phyloP scores from a whole-genome alignment of 2,888 invertebrate species.

The Noctua fimbriata region DNA sequence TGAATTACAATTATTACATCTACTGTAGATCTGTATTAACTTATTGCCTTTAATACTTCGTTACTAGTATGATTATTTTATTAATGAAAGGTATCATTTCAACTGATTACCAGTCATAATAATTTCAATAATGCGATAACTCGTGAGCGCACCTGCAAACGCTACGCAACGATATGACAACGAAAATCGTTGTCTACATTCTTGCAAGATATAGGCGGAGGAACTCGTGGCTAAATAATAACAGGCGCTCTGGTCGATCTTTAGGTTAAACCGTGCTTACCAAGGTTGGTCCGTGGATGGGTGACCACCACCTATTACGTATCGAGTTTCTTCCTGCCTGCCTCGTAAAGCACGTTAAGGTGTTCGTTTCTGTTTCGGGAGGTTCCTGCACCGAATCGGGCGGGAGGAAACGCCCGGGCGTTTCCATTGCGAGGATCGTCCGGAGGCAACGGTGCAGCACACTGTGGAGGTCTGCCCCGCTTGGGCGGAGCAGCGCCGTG shows the following conservation, averaged over 20 bases:
- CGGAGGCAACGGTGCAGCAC: too few relatives aligned
- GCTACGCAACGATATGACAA: neutral
- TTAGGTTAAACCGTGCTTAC: neutral
- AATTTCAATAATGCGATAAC: neutral
- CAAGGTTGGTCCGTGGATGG: neutral
- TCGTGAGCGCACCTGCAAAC: neutral
- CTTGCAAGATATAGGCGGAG: neutral
- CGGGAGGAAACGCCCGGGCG: too few relatives aligned
- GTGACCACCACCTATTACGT: neutral
- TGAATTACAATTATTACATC: slow-evolving; percentile 56
- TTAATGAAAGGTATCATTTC: neutral
- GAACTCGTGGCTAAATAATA: neutral
- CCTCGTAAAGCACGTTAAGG: neutral
- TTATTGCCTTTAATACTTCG: slow-evolving; percentile 20
- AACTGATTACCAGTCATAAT: slow-evolving; percentile 3
- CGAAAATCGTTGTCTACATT: neutral
- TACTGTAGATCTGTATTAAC: slow-evolving; percentile 10
- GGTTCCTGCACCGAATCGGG: too few relatives aligned
- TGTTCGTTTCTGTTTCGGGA: too few relatives aligned
- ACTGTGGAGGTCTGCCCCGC: too few relatives aligned
- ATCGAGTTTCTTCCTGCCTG: neutral
- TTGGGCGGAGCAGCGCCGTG: too few relatives aligned
- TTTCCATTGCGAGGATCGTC: too few relatives aligned
- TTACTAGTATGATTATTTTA: neutral
- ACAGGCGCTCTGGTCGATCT: neutral